Conservation (phyloP, 2,888 invertebrate genomes). For the Latrodectus elegans region DNA sequence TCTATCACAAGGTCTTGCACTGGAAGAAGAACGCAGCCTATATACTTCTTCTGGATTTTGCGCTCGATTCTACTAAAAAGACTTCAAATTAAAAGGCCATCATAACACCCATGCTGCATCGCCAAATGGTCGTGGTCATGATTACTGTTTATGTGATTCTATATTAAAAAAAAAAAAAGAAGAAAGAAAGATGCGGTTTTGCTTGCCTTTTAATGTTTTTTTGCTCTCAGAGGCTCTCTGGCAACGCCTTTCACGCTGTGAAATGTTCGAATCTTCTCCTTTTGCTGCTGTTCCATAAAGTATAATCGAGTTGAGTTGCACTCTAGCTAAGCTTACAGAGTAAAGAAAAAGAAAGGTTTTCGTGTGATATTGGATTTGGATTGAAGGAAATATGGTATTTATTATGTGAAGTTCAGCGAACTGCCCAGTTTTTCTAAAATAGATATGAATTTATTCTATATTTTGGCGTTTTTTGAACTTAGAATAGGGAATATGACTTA, state of each 20-base stretch:
- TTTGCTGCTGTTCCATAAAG: constrained; percentile 16
- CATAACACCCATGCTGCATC: constrained; percentile 37
- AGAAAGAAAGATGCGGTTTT: constrained; percentile 14
- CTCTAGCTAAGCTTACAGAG: not conserved
- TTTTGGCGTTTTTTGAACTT: too few relatives aligned
- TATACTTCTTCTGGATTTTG: not conserved
- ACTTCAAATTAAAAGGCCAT: constrained; percentile 49
- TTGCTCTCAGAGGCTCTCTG: constrained; percentile 8
- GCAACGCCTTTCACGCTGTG: constrained; percentile 49
- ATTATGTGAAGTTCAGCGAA: not conserved
- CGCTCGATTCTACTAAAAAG: constrained; percentile 6
- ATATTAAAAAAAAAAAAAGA: not conserved
- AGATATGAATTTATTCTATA: too few relatives aligned
- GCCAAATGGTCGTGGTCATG: not conserved
- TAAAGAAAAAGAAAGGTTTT: not conserved
- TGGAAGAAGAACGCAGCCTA: constrained; percentile 7
- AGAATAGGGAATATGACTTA: too few relatives aligned
- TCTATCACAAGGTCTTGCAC: constrained; percentile 7
- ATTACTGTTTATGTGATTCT: constrained; percentile 47
- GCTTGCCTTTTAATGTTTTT: constrained; percentile 36
- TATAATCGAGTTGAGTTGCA: constrained; percentile 21
- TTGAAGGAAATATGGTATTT: not conserved
- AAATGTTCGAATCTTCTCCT: constrained; percentile 2
- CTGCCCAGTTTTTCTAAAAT: not conserved
- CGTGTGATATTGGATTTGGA: not conserved